These are phyloP conservation scores for Helicoverpa armigera DNA, from an alignment of 1,140 invertebrate genomes.

Conservation along the genomic window DNA sequence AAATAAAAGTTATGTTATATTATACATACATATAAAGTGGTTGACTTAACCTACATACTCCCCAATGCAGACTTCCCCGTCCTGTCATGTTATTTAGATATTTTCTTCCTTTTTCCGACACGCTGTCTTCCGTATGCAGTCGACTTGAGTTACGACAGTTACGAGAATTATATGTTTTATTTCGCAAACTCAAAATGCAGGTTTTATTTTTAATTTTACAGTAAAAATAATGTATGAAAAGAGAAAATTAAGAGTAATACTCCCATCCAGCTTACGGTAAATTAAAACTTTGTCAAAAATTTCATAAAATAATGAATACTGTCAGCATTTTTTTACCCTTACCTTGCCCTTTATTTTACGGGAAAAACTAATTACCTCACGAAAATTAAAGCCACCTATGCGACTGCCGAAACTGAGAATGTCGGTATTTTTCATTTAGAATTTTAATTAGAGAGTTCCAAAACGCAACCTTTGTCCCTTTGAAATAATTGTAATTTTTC, in stretches of 20 bases:
- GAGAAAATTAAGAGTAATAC: too few relatives aligned
- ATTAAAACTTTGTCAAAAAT: too few relatives aligned
- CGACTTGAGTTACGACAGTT: neutral
- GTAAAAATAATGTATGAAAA: too few relatives aligned
- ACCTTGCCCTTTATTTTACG: too few relatives aligned
- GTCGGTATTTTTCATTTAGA: conserved; percentile 3
- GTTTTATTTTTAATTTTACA: too few relatives aligned
- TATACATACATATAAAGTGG: conserved; percentile 2
- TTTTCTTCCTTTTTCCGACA: neutral
- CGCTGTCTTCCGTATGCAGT: neutral
- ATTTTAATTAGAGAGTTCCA: neutral
- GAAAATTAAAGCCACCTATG: too few relatives aligned
- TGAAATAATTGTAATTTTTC: neutral
- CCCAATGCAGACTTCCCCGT: neutral
- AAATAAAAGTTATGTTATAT: too few relatives aligned
- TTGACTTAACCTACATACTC: conserved; percentile 19
- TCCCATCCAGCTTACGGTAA: too few relatives aligned
- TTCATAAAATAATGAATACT: too few relatives aligned
- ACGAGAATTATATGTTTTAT: neutral
- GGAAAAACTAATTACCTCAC: too few relatives aligned
- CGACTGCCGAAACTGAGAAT: neutral
- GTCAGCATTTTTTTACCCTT: too few relatives aligned
- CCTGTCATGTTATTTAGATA: conserved; percentile 13
- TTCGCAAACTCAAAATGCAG: neutral
- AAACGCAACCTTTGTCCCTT: neutral